A percentile compares a stretch with the other conserved stretches of the same genome.
Evolutionary conservation across 2,113 vertebrate species (phyloP).

Genomic region (Pachycephala philippinensis): DNA sequence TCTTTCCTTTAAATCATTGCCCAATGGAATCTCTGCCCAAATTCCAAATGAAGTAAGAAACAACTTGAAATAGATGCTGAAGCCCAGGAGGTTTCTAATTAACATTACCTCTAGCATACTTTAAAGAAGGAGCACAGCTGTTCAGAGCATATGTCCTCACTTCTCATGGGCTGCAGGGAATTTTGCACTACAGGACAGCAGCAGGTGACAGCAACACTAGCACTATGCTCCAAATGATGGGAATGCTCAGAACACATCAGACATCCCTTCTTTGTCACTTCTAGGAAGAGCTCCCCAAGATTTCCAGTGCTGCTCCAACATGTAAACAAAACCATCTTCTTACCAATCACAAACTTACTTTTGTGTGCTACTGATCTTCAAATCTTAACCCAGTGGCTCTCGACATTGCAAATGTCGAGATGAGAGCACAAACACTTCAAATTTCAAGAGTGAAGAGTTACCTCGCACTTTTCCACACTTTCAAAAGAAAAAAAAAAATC

Average conservation of each 20-base stretch:
- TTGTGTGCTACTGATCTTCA: not conserved
- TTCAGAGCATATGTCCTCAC: not conserved
- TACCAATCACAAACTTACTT: not conserved
- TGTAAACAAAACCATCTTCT: not conserved
- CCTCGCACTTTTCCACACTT: not conserved
- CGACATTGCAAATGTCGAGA: not conserved
- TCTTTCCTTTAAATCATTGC: not conserved
- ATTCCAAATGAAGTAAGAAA: not conserved
- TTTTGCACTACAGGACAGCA: not conserved
- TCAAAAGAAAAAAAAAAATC: not conserved
- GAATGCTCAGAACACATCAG: not conserved
- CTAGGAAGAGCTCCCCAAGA: not conserved
- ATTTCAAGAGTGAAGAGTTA: not conserved
- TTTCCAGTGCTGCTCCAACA: not conserved
- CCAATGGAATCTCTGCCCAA: not conserved
- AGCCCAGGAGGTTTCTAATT: not conserved
- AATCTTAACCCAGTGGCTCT: not conserved
- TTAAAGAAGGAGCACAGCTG: not conserved
- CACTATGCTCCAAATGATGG: not conserved
- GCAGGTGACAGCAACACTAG: not conserved
- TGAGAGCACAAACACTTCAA: not conserved
- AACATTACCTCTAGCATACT: not conserved
- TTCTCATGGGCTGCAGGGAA: not conserved
- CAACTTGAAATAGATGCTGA: not conserved
- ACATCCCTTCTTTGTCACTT: not conserved